phyloP scores from a whole-genome alignment of 2,797 vertebrate species.

The Peromyscus attwateri region DNA sequence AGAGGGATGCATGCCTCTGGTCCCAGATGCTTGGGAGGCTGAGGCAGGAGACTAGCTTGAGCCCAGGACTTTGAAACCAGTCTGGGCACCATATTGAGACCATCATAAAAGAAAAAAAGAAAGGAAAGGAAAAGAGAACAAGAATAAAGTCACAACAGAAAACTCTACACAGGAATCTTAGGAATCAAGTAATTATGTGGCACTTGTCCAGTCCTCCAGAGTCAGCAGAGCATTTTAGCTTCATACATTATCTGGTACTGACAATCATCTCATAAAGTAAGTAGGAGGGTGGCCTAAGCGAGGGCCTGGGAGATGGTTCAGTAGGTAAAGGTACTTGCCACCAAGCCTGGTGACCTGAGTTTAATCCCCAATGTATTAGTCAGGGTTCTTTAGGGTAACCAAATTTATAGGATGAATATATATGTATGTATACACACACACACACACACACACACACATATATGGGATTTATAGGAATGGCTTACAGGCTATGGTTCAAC shows the following conservation, averaged over 20 bases:
- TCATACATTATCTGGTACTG: not conserved
- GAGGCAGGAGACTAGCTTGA: not conserved
- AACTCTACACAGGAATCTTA: not conserved
- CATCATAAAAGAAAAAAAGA: not conserved
- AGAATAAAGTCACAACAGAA: constrained; percentile 16
- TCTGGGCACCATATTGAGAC: not conserved
- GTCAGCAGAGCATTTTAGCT: not conserved
- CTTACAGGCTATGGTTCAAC: not conserved
- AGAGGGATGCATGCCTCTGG: rapidly evolving
- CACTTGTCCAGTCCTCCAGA: not conserved
- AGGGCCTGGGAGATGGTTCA: not conserved
- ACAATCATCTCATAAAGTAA: not conserved
- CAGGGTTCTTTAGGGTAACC: not conserved
- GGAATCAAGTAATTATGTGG: not conserved
- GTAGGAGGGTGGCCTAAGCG: not conserved
- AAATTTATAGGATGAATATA: not conserved
- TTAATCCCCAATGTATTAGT: not conserved
- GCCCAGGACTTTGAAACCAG: not conserved
- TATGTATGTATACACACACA: not conserved
- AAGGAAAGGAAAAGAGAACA: not conserved
- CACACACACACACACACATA: too few relatives aligned
- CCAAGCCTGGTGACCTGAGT: not conserved
- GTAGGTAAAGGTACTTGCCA: not conserved
- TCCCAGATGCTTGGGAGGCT: not conserved
- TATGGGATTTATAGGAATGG: not conserved